Conservation (phyloP, 2,797 vertebrate species). For the Clarias fuscus region DNA sequence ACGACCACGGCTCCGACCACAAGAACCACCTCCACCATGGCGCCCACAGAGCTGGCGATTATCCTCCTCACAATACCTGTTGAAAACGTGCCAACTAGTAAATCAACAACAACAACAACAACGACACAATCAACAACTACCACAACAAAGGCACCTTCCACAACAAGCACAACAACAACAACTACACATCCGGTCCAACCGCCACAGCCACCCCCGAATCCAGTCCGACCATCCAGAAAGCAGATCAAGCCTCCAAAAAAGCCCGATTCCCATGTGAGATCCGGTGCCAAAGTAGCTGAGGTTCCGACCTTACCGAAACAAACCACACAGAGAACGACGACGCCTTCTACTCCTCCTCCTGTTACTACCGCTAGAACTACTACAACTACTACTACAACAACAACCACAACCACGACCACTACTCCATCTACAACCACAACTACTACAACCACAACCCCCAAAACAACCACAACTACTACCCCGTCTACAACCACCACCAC, state of each 20-base stretch:
- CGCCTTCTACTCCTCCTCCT: neutral
- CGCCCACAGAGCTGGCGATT: slow-evolving; percentile 48
- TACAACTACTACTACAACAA: neutral
- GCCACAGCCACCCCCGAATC: slow-evolving; percentile 34
- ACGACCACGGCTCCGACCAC: slow-evolving; percentile 32
- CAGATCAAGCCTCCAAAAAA: slow-evolving; percentile 64
- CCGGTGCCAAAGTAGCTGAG: slow-evolving; percentile 30
- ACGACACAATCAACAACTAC: slow-evolving; percentile 4
- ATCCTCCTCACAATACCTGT: slow-evolving; percentile 28
- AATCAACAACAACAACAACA: slow-evolving; percentile 28
- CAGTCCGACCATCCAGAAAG: slow-evolving; percentile 61
- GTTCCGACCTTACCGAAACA: slow-evolving; percentile 41
- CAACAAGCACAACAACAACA: slow-evolving; percentile 5
- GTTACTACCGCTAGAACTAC: neutral
- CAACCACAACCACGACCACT: neutral
- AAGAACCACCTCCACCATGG: slow-evolving; percentile 11
- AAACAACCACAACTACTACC: neutral
- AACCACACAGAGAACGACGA: neutral
- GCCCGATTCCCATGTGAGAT: slow-evolving; percentile 55
- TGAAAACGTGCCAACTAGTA: slow-evolving; percentile 13
- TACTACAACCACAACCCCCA: neutral
- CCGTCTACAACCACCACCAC: slow-evolving; percentile 30
- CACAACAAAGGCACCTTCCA: neutral
- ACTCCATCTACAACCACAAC: neutral
- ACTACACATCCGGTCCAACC: slow-evolving; percentile 9